phyloP scores from a whole-genome alignment of 2,888 invertebrate genomes.

The Dendrolimus houi region DNA sequence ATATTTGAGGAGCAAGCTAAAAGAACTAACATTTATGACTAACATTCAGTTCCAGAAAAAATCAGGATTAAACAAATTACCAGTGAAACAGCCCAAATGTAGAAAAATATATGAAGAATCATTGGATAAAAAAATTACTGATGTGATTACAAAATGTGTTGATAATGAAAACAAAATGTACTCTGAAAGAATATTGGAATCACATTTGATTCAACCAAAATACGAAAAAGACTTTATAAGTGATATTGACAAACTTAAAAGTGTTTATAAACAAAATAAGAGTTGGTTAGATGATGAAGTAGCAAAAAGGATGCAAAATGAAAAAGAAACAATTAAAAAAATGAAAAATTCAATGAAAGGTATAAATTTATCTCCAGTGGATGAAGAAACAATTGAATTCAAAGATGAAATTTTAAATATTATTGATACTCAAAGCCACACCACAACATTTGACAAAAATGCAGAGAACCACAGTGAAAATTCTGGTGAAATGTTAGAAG shows the following conservation, averaged over 20 bases:
- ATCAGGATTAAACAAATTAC: conserved; percentile 25
- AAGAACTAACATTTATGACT: conserved; percentile 45
- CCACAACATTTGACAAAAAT: background rate
- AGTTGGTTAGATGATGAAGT: conserved; percentile 59
- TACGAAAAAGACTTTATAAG: conserved; percentile 48
- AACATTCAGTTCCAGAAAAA: conserved; percentile 37
- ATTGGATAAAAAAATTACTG: conserved; percentile 40
- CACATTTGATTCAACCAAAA: conserved; percentile 26
- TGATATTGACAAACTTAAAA: conserved; percentile 48
- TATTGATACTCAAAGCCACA: background rate
- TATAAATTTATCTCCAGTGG: conserved; percentile 24
- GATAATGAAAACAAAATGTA: conserved; percentile 24
- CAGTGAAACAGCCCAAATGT: conserved; percentile 46
- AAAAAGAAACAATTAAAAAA: conserved; percentile 27
- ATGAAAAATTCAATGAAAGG: conserved; percentile 23
- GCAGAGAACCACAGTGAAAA: background rate
- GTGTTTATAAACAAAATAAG: conserved; percentile 56
- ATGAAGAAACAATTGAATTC: conserved; percentile 20
- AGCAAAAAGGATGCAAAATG: conserved; percentile 36
- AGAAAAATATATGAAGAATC: conserved; percentile 63
- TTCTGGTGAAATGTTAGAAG: background rate
- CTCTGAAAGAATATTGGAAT: conserved; percentile 22
- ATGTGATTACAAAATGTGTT: conserved; percentile 50
- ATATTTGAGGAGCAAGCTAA: conserved; percentile 54
- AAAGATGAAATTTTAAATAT: conserved; percentile 20